Conservation (phyloP, 2,113 vertebrate genomes). For the Ictalurus furcatus region DNA sequence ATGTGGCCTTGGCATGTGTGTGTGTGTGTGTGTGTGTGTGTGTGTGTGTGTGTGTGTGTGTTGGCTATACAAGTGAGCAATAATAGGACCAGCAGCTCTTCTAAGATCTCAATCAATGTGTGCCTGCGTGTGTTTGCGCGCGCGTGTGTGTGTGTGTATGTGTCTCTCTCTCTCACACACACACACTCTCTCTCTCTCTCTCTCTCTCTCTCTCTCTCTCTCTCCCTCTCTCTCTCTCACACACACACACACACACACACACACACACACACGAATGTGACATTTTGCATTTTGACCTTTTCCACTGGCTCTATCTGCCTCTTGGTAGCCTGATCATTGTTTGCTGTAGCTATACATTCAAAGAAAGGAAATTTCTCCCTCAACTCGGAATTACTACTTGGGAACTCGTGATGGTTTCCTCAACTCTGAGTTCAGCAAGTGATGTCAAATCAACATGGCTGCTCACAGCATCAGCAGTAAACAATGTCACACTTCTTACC, state of each 20-base stretch:
- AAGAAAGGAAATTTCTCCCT: neutral
- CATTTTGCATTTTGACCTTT: neutral
- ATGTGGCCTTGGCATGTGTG: neutral
- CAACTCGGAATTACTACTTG: neutral
- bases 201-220: neutral
- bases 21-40: slow-evolving; percentile 27
- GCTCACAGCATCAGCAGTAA: neutral
- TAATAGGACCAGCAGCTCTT: slow-evolving; percentile 30
- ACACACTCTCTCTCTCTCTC: neutral
- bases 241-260: neutral
- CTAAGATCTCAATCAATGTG: slow-evolving; percentile 30
- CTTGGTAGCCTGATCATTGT: neutral
- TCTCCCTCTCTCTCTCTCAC: neutral
- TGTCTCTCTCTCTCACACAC: neutral
- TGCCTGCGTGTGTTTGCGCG: too few relatives aligned
- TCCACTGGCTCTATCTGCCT: neutral
- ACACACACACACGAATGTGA: neutral
- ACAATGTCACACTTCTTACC: neutral
- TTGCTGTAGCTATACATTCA: neutral
- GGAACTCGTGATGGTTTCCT: neutral
- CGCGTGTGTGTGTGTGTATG: too few relatives aligned
- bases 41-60: slow-evolving; percentile 16
- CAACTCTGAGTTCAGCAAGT: neutral
- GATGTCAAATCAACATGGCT: neutral
- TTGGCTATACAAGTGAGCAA: slow-evolving; percentile 11